A percentile compares a stretch with the other conserved stretches of the same genome.
Conservation (phyloP, 1,140 invertebrate genomes). For the Rhyzopertha dominica region DNA sequence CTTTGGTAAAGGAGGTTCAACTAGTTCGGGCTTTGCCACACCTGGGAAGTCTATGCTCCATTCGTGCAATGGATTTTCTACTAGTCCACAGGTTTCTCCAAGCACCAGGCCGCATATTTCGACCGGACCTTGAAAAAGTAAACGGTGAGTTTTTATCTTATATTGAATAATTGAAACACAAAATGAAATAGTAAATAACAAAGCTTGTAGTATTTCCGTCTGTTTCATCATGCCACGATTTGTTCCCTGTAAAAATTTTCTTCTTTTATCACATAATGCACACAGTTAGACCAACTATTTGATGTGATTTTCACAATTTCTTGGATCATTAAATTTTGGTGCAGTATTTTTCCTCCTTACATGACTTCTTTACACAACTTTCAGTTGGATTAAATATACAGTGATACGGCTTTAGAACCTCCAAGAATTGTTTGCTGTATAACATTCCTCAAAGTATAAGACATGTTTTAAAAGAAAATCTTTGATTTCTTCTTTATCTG, state of each 20-base stretch:
- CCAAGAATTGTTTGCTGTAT: too few species aligned
- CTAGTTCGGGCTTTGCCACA: constrained; percentile 21
- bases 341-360: too few species aligned
- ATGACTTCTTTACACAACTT: constrained; percentile 1
- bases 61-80: constrained; percentile 29
- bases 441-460: too few species aligned
- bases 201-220: background rate
- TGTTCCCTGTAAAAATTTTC: background rate
- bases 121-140: constrained; percentile 28
- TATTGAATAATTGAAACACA: background rate
- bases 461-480: too few species aligned
- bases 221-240: background rate
- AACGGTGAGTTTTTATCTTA: constrained; percentile 9
- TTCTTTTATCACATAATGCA: too few species aligned
- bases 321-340: background rate
- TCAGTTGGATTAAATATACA: background rate
- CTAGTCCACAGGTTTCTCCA: constrained; percentile 32
- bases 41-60: constrained; percentile 35
- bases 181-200: background rate
- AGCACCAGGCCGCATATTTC: constrained; percentile 35
- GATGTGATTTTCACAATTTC: too few species aligned
- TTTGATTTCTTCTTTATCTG: too few species aligned
- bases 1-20: constrained; percentile 10
- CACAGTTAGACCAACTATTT: too few species aligned
- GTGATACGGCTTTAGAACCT: too few species aligned